These are phyloP conservation scores for Penaeus indicus DNA, from an alignment of 1,140 invertebrate species.

Conservation along the genomic window DNA sequence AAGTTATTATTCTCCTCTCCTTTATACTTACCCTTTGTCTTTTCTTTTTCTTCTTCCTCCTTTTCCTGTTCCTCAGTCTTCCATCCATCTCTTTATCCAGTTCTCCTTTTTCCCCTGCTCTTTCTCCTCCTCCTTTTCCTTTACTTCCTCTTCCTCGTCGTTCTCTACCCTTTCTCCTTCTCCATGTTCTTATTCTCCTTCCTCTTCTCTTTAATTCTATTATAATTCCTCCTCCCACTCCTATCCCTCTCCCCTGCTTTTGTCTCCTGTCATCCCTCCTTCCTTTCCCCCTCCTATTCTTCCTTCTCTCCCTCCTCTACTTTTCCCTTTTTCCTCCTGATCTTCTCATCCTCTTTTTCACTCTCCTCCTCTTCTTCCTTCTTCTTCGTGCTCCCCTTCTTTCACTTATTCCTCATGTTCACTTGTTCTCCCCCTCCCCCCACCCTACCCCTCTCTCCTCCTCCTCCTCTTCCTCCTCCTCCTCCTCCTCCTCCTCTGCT, in stretches of 20 bases:
- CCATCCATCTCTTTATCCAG: background rate
- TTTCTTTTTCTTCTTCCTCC: background rate
- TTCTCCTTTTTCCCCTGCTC: background rate
- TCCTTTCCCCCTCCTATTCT: too few species aligned
- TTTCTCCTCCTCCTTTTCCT: background rate
- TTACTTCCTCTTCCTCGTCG: too few species aligned
- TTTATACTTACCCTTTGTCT: background rate
- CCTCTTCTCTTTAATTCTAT: background rate
- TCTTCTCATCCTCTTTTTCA: background rate
- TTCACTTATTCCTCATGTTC: background rate
- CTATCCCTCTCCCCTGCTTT: background rate
- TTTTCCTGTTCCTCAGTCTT: background rate
- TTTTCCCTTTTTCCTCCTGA: background rate
- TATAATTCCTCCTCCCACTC: background rate
- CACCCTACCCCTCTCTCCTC: background rate
- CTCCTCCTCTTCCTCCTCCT: background rate
- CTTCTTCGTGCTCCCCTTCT: background rate
- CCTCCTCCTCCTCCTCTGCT: background rate
- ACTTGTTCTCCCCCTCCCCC: background rate
- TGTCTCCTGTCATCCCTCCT: too few species aligned
- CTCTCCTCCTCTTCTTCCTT: background rate
- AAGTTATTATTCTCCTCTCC: background rate
- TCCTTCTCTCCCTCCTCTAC: background rate
- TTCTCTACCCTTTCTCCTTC: background rate
- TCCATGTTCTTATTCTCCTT: background rate